Percentiles rank a stretch among this genome's conserved stretches.
Evolutionary conservation across 2,797 vertebrate genomes (phyloP).

Genomic region (Ctenosaura bakeri): DNA sequence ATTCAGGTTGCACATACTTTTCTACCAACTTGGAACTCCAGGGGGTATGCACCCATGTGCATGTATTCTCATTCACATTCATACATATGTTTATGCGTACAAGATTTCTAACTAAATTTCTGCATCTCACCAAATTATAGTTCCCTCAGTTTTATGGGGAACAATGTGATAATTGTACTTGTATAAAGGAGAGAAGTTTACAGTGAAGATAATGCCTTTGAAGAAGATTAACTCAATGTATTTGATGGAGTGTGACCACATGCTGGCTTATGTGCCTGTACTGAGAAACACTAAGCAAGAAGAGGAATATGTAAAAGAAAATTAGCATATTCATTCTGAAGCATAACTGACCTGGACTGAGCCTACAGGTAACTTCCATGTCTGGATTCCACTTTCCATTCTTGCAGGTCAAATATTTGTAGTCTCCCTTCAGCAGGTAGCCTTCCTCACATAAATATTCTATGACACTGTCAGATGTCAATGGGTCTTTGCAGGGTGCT

Average conservation of each 20-base stretch:
- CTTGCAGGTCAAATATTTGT: constrained; percentile 96
- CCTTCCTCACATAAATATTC: constrained; percentile 95
- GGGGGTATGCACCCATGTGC: too few relatives aligned
- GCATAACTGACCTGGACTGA: constrained; percentile 87
- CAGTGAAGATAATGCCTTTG: background rate
- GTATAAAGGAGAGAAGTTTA: background rate
- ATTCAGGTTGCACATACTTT: background rate
- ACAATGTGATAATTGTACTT: background rate
- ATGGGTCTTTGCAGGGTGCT: constrained; percentile 85
- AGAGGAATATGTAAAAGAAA: background rate
- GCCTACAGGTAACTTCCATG: constrained; percentile 92
- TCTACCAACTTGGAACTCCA: background rate
- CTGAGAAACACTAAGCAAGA: background rate
- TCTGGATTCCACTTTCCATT: constrained; percentile 93
- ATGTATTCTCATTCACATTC: too few relatives aligned
- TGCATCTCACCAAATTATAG: background rate
- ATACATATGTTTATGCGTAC: too few relatives aligned
- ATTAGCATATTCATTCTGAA: background rate
- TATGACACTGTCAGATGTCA: constrained; percentile 91
- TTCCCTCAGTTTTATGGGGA: background rate
- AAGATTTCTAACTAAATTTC: background rate
- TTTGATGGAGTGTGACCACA: background rate
- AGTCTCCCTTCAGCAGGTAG: constrained; percentile 94
- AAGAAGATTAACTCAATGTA: background rate
- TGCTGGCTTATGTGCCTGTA: background rate